Base-by-base conservation (phyloP, 2,888 invertebrate species). In the Lepeophtheirus nordmannii region DNA sequence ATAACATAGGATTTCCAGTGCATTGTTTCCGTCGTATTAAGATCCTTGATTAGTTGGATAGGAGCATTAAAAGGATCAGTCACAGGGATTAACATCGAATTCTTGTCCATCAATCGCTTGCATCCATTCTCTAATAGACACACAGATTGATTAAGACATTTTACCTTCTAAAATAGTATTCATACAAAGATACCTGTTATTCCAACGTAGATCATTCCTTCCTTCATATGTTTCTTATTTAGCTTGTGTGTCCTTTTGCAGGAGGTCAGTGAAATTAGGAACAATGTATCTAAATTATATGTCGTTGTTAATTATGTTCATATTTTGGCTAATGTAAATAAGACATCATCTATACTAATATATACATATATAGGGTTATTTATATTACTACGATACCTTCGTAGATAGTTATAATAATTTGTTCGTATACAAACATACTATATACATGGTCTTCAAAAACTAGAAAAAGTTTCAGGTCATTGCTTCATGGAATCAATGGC, bases 181-280 rank as follows among this genome's bases (percentile, higher is more conserved):
- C 7, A 7, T 30, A 30, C 7, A 53, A 37, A 39, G 20, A 65
- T 74, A 80, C 81, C 80, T 63, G 87, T 87, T 68, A 88, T 79
- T 0, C 87, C 86, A 69, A 89, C 58, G 37, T 58, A 65, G 12
- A 59, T 39, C 20, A 58, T 41, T 23, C 59, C 46, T 14, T 38
- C 22, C 12, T 17, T n/a, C 10, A 7, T 40, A n/a, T 65, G 65
- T 38, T 20, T 65, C 7, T 22, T 23, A 3, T 67, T 41, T 14
- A 65, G 59, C 3, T 59, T 58, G 0, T 58, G 38, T 46, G 65
- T 65, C 12, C 64, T 14, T n/a, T 46, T 59, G 39, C 67, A 67
- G 22, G 65, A 46, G 12, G 60, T 38, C 10, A 67, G 11, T n/a
- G 67, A 67, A 12, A 67, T 67, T 53, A 65, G 46, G 14, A 60